Conservation (phyloP, 2,113 vertebrate species). For the Lichenostomus cassidix region DNA sequence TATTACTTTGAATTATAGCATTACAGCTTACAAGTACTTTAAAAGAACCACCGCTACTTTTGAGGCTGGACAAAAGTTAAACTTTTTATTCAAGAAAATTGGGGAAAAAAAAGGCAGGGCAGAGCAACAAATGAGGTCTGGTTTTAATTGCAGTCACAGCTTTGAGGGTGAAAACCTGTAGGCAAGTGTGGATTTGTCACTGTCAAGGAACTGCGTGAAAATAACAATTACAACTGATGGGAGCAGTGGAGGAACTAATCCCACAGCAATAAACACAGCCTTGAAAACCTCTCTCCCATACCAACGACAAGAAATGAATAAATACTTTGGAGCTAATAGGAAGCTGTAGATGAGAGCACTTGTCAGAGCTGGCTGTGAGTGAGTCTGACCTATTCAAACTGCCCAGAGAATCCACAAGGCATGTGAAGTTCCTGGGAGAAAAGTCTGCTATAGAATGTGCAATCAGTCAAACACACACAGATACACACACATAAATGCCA, state of each 20-base stretch:
- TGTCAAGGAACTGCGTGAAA: neutral
- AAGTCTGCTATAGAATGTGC: neutral
- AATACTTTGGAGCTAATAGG: neutral
- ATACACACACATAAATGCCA: neutral
- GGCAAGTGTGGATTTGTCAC: neutral
- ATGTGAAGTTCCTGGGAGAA: neutral
- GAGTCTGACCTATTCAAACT: neutral
- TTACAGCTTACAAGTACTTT: neutral
- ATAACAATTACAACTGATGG: neutral
- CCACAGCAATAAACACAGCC: neutral
- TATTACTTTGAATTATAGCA: neutral
- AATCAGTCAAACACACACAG: neutral
- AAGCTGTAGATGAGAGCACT: neutral
- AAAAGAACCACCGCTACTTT: neutral
- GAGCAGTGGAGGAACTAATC: neutral
- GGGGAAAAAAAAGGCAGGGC: rapidly evolving
- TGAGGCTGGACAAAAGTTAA: neutral
- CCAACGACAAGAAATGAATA: neutral
- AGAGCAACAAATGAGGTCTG: neutral
- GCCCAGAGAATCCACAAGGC: neutral
- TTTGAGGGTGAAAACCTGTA: neutral
- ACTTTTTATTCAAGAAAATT: neutral
- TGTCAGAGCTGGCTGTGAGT: neutral
- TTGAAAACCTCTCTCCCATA: neutral
- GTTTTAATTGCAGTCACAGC: neutral